phyloP scores from a whole-genome alignment of 2,113 vertebrate species.

The Nesoenas mayeri region DNA sequence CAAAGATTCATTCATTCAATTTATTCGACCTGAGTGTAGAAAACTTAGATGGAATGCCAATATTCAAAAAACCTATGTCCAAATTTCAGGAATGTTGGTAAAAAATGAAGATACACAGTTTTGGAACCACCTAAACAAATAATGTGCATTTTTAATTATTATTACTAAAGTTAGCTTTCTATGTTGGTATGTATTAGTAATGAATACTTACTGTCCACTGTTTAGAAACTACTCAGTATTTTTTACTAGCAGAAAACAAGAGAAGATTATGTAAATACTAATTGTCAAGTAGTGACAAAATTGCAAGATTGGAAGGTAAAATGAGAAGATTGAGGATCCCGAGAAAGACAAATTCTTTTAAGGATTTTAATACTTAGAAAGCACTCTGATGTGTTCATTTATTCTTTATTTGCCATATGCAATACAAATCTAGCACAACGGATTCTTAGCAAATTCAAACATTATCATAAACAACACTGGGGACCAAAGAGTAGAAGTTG shows the following conservation, averaged over 20 bases:
- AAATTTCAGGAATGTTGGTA: background rate
- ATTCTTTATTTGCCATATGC: background rate
- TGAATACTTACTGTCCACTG: background rate
- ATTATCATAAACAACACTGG: background rate
- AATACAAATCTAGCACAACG: background rate
- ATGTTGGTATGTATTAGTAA: background rate
- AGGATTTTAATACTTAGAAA: background rate
- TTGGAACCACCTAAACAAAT: background rate
- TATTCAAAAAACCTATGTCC: fast-evolving
- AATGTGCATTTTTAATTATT: background rate
- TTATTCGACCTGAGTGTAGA: background rate
- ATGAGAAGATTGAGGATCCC: background rate
- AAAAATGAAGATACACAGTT: background rate
- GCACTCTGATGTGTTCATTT: background rate
- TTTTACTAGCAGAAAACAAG: background rate
- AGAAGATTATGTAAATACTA: background rate
- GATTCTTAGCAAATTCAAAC: background rate
- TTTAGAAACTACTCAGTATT: background rate
- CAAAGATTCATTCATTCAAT: background rate
- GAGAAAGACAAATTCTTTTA: background rate
- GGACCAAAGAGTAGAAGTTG: background rate
- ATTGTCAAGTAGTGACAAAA: background rate
- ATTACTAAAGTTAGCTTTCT: background rate
- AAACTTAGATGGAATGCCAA: background rate
- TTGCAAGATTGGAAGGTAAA: background rate